Evolutionary conservation across 2,797 vertebrate genomes (phyloP), one percentile per base, ranked within the genome.

Genomic region (Macropus fuliginosus): DNA sequence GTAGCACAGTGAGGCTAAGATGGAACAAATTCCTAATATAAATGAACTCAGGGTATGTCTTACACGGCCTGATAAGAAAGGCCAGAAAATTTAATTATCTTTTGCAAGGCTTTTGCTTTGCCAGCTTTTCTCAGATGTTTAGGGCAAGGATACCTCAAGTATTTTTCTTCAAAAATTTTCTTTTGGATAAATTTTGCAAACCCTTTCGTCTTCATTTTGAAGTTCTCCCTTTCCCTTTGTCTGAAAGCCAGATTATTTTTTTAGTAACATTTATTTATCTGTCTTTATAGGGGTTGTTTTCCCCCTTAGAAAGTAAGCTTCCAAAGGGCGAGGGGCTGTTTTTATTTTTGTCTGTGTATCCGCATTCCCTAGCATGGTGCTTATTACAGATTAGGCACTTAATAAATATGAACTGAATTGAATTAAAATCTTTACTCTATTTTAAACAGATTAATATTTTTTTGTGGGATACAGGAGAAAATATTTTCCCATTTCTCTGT

Each of bases 141-240:
- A 11, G 90, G 50, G 57, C 91, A 95, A 55, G 55, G 27, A 52
- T 50, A 81, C 40, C 8, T 8, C 18, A 81, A 24, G 40, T 81
- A 16, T 66, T 66, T 81, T 54, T 95, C 91, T 90, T 40, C 62
- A 52, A 66, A 92, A 52, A 31, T 21, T 55, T 92, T 12, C 55
- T 93, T 94, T 89, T 62, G 14, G 27, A 90, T 46, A n/a, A 46
- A 50, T 89, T 56, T 90, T 94, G 93, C 46, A 91, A 94, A 55
- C 31, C 46, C 94, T 93, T 66, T 55, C 31, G 0, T 34, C n/a
- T 74, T 90, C 52, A 4, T 62, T 31, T 95, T 96, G 12, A 91
- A 66, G 12, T 91, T 94, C 46, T 91, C 93, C 4, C 31, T 56
- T 28, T 90, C 56, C 91, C 74, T 87, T 0, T 94, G 5, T 66